Evolutionary conservation across 1,140 invertebrate species (phyloP).

Genomic region (Neomicropteryx cornuta): DNA sequence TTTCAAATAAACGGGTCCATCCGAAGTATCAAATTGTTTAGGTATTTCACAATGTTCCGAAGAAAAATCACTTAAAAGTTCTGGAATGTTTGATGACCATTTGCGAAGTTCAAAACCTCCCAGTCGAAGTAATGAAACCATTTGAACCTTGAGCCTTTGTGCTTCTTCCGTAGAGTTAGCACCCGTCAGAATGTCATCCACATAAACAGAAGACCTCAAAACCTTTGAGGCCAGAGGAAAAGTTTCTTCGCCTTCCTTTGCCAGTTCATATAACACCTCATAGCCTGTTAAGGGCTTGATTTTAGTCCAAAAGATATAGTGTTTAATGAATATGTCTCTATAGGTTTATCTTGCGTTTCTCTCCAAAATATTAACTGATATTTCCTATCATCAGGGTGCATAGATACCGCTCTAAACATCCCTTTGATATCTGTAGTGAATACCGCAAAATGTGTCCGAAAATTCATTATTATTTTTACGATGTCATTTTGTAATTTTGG

Average conservation of each 20-base stretch:
- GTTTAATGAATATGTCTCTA: constrained; percentile 16
- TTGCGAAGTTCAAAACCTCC: constrained; percentile 17
- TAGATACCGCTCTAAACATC: constrained; percentile 22
- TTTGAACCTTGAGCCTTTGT: constrained; percentile 10
- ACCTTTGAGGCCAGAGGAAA: constrained; percentile 18
- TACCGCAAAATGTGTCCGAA: constrained; percentile 21
- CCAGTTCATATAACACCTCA: constrained; percentile 20
- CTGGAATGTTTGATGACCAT: constrained; percentile 16
- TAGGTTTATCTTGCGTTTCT: constrained; percentile 9
- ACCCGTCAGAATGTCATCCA: constrained; percentile 31
- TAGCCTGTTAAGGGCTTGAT: constrained; percentile 22
- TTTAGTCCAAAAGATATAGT: constrained; percentile 20
- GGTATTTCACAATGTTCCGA: constrained; percentile 4
- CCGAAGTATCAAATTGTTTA: background rate
- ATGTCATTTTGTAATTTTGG: constrained; percentile 23
- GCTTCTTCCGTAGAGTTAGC: constrained; percentile 20
- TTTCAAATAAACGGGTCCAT: too few relatives aligned
- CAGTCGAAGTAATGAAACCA: constrained; percentile 9
- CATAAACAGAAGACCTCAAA: constrained; percentile 21
- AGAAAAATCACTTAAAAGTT: constrained; percentile 9
- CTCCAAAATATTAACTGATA: constrained; percentile 28
- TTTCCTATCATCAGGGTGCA: constrained; percentile 16
- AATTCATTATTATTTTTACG: constrained; percentile 20
- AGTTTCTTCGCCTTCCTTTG: constrained; percentile 14
- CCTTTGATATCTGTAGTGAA: constrained; percentile 25